phyloP scores from a whole-genome alignment of 2,888 invertebrate genomes.

The Cheilosia grossa region DNA sequence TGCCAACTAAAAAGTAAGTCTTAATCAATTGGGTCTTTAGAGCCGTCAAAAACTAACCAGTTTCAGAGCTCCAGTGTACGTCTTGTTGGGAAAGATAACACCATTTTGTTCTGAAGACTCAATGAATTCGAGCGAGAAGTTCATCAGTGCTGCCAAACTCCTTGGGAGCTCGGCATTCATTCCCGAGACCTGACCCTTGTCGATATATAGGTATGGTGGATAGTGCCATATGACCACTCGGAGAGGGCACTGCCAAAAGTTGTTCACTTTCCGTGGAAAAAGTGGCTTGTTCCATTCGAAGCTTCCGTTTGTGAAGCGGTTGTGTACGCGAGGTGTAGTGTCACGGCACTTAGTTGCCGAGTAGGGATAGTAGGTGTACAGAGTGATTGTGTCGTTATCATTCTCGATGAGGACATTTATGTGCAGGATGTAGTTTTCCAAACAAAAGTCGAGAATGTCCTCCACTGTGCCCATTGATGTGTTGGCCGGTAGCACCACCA shows the following conservation, averaged over 20 bases:
- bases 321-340: neutral
- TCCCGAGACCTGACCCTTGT: neutral
- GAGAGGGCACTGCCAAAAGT: neutral
- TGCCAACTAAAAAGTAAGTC: no score
- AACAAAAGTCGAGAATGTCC: neutral
- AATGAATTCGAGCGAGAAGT: neutral
- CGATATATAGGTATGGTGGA: neutral
- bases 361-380: neutral
- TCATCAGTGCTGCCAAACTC: neutral
- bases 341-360: neutral
- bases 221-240: neutral
- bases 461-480: neutral
- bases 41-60: no score
- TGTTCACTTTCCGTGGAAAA: neutral
- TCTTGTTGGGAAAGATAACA: no score
- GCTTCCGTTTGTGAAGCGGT: neutral
- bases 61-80: no score
- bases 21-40: no score
- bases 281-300: neutral
- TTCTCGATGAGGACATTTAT: neutral
- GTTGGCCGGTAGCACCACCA: neutral
- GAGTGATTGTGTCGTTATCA: neutral
- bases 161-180: neutral
- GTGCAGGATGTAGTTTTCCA: neutral
- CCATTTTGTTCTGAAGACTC: fast-evolving